Evolutionary conservation across 2,888 invertebrate genomes (phyloP), one percentile per base, ranked within the genome.

Genomic region (Aleiodes leptofemur): DNA sequence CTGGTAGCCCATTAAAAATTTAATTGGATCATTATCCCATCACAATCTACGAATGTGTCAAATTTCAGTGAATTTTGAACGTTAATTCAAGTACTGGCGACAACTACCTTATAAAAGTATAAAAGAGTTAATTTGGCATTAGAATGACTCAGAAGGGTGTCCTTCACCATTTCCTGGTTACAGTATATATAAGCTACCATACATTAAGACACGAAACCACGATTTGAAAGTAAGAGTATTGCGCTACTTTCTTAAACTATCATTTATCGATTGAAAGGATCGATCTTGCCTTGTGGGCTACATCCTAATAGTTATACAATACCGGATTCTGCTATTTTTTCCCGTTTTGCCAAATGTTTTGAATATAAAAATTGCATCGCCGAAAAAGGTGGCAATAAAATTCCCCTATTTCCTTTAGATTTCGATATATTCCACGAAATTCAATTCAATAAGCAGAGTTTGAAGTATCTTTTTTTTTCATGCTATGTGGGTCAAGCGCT

Each of bases 131-230:
- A 91, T 1, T 85, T 84, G 11, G 90, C 90, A 11, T 81, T 91
- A 51, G 84, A 88, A 31, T 83, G 91, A 91, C 82, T 80, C 82
- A 6, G 43, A 87, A 86, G 78, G 86, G 86, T 50, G 90, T 90
- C 14, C 82, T 91, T 50, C 88, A 86, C 78, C 91, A 91, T 81
- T 91, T 90, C 79, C 84, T 91, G 79, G 82, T 85, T 7, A 84
- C 90, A 48, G 90, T 91, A 83, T 38, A 38, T 88, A 86, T 80
- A 23, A 23, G 91, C 89, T 4, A 86, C 90, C 16, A 87, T 91
- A 16, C 87, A 90, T 71, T 91, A 90, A 91, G 85, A 89, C 79
- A 89, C 86, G n/a, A 86, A 86, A 86, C 87, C 87, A 85, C 82
- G 81, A 83, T 29, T 80, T 86, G 76, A 83, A 80, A 76, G 85